Evolutionary conservation across 2,113 vertebrate species (phyloP).

Genomic region (Sylvia atricapilla): DNA sequence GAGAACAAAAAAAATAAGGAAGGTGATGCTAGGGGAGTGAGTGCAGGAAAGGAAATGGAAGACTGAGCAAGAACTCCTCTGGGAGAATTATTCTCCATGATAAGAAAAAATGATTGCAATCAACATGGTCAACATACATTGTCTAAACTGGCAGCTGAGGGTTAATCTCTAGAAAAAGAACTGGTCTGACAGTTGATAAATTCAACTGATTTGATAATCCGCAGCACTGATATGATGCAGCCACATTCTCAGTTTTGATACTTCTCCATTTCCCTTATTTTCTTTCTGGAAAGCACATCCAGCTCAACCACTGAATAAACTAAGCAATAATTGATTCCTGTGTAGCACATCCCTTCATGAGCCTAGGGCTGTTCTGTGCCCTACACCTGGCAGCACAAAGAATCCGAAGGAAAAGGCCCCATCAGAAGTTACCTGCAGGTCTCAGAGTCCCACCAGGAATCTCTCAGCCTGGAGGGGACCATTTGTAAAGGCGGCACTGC

Average conservation of each 20-base stretch:
- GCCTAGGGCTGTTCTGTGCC: not conserved
- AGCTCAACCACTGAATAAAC: not conserved
- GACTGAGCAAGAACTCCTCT: not conserved
- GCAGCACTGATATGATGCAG: not conserved
- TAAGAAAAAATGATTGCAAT: not conserved
- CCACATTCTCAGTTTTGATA: not conserved
- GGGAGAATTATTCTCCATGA: not conserved
- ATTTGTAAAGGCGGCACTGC: not conserved
- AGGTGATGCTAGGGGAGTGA: not conserved
- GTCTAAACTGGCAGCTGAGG: not conserved
- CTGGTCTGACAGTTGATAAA: not conserved
- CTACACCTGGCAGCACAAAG: not conserved
- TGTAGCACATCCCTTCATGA: accelerated
- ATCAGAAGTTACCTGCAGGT: not conserved
- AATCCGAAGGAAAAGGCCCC: not conserved
- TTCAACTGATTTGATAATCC: too few relatives aligned
- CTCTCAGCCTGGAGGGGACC: not conserved
- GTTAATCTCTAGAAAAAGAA: not conserved
- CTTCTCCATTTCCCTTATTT: not conserved
- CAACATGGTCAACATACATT: not conserved
- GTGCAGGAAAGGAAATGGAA: not conserved
- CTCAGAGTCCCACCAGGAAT: not conserved
- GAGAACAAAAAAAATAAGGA: not conserved
- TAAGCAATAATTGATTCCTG: not conserved
- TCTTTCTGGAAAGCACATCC: not conserved